phyloP scores from a whole-genome alignment of 2,888 invertebrate genomes.

The Tuberolachnus salignus region DNA sequence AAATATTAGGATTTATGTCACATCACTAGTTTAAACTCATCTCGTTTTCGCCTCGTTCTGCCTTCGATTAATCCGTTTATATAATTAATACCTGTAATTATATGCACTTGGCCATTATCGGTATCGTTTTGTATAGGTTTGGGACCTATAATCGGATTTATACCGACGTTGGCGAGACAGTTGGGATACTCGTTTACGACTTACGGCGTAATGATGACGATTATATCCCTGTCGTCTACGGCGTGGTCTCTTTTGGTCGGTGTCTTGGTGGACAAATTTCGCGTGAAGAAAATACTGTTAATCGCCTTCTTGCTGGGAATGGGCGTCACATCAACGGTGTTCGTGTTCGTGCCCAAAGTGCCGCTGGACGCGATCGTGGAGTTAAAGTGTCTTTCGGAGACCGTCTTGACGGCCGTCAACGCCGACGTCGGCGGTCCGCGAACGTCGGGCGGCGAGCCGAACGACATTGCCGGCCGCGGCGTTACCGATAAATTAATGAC shows the following conservation, averaged over 20 bases:
- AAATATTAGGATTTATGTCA: too few relatives aligned
- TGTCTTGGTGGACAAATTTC: constrained; percentile 77
- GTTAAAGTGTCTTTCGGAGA: background rate
- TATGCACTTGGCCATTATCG: too few relatives aligned
- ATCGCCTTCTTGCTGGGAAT: background rate
- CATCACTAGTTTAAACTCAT: too few relatives aligned
- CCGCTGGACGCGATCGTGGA: background rate
- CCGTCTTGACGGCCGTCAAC: too few relatives aligned
- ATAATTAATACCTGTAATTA: too few relatives aligned
- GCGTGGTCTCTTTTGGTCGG: constrained; percentile 82
- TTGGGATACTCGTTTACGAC: constrained; percentile 79
- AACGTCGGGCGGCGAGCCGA: too few relatives aligned
- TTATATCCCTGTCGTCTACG: constrained; percentile 79
- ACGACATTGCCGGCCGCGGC: too few relatives aligned
- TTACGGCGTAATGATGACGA: constrained; percentile 78
- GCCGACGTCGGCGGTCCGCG: too few relatives aligned
- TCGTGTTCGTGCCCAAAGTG: constrained; percentile 25
- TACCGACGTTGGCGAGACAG: constrained; percentile 75
- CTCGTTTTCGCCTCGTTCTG: too few relatives aligned
- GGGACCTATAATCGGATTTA: constrained; percentile 78
- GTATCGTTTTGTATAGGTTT: constrained; percentile 77
- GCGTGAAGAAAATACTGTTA: constrained; percentile 76
- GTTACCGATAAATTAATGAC: too few relatives aligned
- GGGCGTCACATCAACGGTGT: constrained; percentile 5
- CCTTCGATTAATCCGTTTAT: too few relatives aligned